Evolutionary conservation across 1,140 invertebrate species (phyloP), one percentile per base, ranked within the genome.

Genomic region (Chionoecetes opilio): DNA sequence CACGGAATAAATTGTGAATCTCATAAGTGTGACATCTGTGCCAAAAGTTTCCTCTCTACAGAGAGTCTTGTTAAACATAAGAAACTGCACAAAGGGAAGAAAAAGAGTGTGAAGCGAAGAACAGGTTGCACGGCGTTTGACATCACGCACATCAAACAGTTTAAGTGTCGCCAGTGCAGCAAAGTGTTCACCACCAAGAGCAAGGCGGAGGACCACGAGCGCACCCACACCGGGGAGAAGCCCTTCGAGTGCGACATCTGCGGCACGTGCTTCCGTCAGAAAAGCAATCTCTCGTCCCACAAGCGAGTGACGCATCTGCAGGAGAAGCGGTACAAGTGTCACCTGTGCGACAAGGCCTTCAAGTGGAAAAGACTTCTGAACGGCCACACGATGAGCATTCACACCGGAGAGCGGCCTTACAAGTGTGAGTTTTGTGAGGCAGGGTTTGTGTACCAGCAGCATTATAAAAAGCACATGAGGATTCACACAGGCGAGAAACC

Each of bases 381-480:
- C 96, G 98, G 98, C 97, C 98, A 99, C 96, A 98, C 98, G 84
- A 98, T 98, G 97, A 98, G 98, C 0, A 37, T 94, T 37, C 98
- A 99, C 97, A 98, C 98, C 0, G 98, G 98, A 32, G 98, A 98
- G 97, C 97, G 98, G 0, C 98, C 98, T 0, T 98, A 98, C 92
- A 98, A 98, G 96, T 99, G 98, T 96, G 97, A 97, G 1, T 97
- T 98, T 0, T 99, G 98, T 96, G 97, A 97, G 41, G 98, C 98
- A 2, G 98, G 98, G 0, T 99, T 99, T 97, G 98, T 98, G 17
- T 98, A 98, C 97, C 98, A 98, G 0, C 98, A 98, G 96, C 98
- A 98, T 96, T 98, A 98, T 96, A 98, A 98, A 96, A 98, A 99
- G 95, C 98, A 99, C 96, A 97, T 98, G 96, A 97, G 98, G 0